These are phyloP conservation scores for Gorilla gorilla DNA, from an alignment of 2,113 vertebrate species.

Conservation along the genomic window DNA sequence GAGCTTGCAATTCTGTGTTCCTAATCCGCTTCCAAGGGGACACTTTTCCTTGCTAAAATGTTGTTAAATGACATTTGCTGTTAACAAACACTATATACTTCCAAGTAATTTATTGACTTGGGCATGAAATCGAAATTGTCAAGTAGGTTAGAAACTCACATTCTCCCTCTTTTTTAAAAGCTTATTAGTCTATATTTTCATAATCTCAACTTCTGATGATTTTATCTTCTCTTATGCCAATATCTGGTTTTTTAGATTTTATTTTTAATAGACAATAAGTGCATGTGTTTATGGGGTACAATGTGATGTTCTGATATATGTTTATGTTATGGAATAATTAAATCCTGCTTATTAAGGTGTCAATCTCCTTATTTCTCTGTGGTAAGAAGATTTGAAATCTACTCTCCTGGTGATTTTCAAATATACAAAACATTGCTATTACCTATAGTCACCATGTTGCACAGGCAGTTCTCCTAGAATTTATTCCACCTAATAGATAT, in stretches of 20 bases:
- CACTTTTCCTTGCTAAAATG: background rate
- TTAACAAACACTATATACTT: background rate
- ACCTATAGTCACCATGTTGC: background rate
- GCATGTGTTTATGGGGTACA: too few relatives aligned
- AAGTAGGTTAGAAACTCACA: background rate
- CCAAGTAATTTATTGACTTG: background rate
- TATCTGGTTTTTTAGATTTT: background rate
- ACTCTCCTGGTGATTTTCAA: background rate
- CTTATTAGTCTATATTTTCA: background rate
- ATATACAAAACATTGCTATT: background rate
- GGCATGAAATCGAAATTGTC: background rate
- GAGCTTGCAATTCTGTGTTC: background rate
- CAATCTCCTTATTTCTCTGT: background rate
- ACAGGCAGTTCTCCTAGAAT: background rate
- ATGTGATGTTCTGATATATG: background rate
- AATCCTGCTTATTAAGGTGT: too few relatives aligned
- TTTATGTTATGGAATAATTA: background rate
- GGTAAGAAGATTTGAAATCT: background rate
- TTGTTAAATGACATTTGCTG: rapidly evolving
- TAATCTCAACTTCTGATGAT: background rate
- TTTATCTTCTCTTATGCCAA: background rate
- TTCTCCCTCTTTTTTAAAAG: background rate
- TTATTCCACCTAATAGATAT: background rate
- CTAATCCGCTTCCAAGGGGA: background rate
- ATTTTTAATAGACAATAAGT: background rate